Conservation (phyloP, 2,888 invertebrate genomes). For the Eupsilia transversa region DNA sequence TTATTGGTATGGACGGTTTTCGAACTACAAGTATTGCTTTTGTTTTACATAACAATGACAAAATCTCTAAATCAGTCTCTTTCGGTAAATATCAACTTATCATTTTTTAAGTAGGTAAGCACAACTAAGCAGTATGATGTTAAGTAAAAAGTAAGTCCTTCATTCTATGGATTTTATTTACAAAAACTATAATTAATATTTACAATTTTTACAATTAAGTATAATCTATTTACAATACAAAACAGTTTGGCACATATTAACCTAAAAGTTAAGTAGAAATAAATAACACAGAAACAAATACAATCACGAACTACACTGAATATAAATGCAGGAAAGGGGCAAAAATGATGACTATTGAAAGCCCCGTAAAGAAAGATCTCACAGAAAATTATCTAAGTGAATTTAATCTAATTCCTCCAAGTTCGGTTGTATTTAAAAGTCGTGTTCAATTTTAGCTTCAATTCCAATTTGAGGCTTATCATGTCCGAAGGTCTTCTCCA, state of each 20-base stretch:
- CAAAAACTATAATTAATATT: conserved; percentile 15
- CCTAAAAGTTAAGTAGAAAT: neutral
- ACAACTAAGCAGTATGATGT: neutral
- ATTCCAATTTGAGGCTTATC: conserved; percentile 72
- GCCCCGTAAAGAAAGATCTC: neutral
- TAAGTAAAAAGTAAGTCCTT: neutral
- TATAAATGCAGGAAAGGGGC: neutral
- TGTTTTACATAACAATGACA: neutral
- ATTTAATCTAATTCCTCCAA: neutral
- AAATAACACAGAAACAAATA: conserved; percentile 6
- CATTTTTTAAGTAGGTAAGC: neutral
- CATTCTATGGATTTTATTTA: conserved; percentile 35
- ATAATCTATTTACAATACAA: conserved; percentile 15
- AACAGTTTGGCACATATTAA: neutral
- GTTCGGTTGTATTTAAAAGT: conserved; percentile 53
- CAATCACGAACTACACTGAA: neutral
- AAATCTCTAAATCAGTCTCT: neutral
- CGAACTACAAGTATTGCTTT: neutral
- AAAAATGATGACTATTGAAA: neutral
- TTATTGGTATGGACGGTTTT: neutral
- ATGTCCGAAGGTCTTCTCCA: conserved; percentile 70
- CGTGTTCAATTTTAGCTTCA: conserved; percentile 71
- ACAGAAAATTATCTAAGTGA: neutral
- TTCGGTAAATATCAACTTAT: neutral
- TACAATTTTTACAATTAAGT: conserved; percentile 7